These are phyloP conservation scores for Ceratosolen fusciceps DNA, from an alignment of 1,140 invertebrate species.

Conservation along the genomic window DNA sequence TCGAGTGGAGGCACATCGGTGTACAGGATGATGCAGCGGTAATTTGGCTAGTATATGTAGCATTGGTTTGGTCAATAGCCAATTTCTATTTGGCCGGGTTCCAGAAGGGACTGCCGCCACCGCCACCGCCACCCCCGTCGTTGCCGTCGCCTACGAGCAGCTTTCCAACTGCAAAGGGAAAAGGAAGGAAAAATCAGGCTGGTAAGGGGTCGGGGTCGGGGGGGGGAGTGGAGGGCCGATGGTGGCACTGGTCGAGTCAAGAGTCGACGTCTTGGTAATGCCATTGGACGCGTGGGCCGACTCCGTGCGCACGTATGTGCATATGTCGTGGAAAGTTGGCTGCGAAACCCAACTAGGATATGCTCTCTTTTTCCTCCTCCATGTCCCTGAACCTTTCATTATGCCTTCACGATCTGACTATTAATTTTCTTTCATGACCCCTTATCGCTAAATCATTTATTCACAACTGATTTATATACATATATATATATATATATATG, in stretches of 20 bases:
- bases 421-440: neutral
- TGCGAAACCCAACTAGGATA: neutral
- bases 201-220: no score
- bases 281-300: neutral
- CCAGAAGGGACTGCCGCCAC: conserved; percentile 59
- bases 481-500: no score
- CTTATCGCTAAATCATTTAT: conserved; percentile 7
- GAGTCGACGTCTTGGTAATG: conserved; percentile 6
- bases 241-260: no score
- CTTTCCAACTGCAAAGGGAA: neutral
- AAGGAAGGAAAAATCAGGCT: neutral
- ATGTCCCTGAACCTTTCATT: neutral
- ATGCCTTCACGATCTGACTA: neutral
- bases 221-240: no score
- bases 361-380: neutral
- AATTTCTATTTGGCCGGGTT: conserved; percentile 69
- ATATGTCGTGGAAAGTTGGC: neutral
- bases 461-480: neutral
- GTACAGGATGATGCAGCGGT: conserved; percentile 57
- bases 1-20: conserved; percentile 57
- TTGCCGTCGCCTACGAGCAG: no score
- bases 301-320: neutral
- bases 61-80: conserved; percentile 70
- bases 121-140: no score
- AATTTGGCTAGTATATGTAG: conserved; percentile 62